These are phyloP conservation scores for Eremophila alpestris DNA, from an alignment of 2,797 vertebrate species.

Conservation along the genomic window DNA sequence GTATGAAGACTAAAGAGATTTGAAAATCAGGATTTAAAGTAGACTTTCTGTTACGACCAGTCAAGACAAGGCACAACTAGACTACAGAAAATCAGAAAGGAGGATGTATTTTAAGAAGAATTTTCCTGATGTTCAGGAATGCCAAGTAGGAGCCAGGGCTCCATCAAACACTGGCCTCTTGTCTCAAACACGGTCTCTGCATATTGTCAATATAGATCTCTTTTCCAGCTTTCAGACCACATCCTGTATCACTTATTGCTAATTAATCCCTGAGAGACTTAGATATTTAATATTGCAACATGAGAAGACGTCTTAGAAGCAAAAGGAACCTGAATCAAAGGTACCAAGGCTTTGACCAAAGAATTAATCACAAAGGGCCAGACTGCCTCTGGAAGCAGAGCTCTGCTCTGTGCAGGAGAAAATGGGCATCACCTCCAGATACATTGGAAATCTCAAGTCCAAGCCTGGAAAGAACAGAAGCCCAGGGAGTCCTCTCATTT, in stretches of 20 bases:
- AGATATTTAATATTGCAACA: conserved; percentile 27
- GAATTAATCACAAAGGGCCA: background rate
- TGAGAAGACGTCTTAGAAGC: background rate
- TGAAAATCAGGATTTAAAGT: background rate
- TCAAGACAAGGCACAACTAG: background rate
- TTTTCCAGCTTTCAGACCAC: background rate
- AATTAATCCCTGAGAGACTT: conserved; percentile 24
- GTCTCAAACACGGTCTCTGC: background rate
- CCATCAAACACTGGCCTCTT: background rate
- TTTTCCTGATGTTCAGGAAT: background rate
- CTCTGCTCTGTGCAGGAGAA: background rate
- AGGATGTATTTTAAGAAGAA: background rate
- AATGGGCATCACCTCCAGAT: background rate
- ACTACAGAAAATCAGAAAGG: background rate
- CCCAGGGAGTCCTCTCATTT: background rate
- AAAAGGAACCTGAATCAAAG: background rate
- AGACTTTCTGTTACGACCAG: background rate
- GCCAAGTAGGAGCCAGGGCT: background rate
- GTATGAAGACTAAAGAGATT: background rate
- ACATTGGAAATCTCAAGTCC: background rate
- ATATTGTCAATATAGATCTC: background rate
- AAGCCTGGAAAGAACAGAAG: background rate
- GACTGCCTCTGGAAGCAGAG: background rate
- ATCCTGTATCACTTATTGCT: conserved; percentile 24
- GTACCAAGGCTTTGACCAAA: background rate